phyloP scores from a whole-genome alignment of 2,113 vertebrate genomes.

The Cygnus atratus region DNA sequence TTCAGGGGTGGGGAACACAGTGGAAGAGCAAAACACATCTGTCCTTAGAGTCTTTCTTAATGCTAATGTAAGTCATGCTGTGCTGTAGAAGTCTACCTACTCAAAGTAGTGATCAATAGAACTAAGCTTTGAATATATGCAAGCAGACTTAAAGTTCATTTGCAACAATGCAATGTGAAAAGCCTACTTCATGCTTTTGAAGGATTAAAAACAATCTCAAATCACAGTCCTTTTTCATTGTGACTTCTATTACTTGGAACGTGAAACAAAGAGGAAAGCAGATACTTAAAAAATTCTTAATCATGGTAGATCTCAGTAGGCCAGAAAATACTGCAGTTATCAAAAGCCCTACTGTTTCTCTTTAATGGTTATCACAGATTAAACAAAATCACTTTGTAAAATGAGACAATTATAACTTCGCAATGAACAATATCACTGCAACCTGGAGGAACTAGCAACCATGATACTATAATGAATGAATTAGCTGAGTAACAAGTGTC shows the following conservation, averaged over 20 bases:
- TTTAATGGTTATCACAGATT: not conserved
- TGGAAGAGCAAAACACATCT: not conserved
- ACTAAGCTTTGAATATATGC: not conserved
- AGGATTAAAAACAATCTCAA: not conserved
- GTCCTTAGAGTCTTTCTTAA: not conserved
- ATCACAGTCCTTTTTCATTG: not conserved
- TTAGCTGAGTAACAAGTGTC: not conserved
- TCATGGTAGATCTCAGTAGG: not conserved
- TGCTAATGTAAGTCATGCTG: not conserved
- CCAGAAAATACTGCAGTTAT: not conserved
- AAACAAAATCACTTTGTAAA: not conserved
- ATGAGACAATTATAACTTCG: not conserved
- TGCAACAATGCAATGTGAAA: not conserved
- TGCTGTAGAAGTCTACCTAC: not conserved
- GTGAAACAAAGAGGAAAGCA: not conserved
- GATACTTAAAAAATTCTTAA: not conserved
- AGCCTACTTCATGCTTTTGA: not conserved
- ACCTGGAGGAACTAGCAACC: not conserved
- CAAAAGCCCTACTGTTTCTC: not conserved
- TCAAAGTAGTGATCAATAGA: not conserved
- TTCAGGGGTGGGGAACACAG: accelerated
- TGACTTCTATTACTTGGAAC: not conserved
- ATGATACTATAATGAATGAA: not conserved
- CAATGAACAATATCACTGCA: not conserved
- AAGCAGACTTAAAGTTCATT: not conserved